These are phyloP conservation scores for Lingula anatina DNA, from an alignment of 2,888 invertebrate genomes.

Conservation along the genomic window DNA sequence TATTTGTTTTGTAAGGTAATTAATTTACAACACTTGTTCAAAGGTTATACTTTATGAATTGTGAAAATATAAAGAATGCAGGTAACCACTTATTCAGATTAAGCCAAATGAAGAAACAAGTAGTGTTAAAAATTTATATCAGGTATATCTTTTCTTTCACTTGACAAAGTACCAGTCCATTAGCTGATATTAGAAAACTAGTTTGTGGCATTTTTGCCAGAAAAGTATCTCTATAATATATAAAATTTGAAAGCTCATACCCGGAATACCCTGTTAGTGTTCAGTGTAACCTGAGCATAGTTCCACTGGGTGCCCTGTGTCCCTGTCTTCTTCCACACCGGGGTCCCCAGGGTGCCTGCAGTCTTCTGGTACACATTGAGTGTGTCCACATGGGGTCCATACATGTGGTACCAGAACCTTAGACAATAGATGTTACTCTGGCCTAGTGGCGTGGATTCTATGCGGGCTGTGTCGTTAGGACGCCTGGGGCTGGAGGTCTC, in stretches of 20 bases:
- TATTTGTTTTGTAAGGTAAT: no score
- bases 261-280: constrained; percentile 14
- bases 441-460: constrained; percentile 18
- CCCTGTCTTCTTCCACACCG: constrained; percentile 19
- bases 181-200: no score
- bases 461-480: constrained; percentile 25
- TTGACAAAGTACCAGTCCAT: no score
- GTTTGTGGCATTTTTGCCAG: no score
- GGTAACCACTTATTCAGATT: no score
- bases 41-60: no score
- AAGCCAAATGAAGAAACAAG: no score
- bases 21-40: no score
- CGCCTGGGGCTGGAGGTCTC: constrained; percentile 30
- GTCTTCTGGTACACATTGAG: constrained; percentile 27
- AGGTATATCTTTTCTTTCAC: no score
- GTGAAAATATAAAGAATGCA: no score
- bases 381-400: constrained; percentile 37
- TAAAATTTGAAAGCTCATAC: neutral
- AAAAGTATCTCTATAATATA: no score
- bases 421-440: constrained; percentile 25
- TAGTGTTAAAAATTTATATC: no score
- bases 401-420: constrained; percentile 49
- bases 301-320: constrained; percentile 39
- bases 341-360: constrained; percentile 6
- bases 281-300: constrained; percentile 19